Evolutionary conservation across 2,113 vertebrate species (phyloP).

Genomic region (Scartelaos histophorus): DNA sequence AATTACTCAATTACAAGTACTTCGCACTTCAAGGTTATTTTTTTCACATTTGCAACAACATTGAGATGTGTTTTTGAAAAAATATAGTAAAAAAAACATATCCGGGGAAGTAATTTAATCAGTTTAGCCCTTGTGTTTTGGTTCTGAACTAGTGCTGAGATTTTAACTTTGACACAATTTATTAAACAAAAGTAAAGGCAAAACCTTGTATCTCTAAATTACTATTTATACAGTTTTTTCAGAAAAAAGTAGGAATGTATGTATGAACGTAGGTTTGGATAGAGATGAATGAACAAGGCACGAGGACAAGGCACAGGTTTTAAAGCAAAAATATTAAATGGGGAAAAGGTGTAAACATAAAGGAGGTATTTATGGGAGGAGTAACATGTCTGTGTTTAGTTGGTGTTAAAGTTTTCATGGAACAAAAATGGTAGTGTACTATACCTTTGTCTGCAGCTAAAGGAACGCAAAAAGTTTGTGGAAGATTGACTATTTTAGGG

Average conservation of each 20-base stretch:
- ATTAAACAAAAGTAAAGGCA: neutral
- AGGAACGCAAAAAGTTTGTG: slow-evolving; percentile 51
- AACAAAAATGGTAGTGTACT: neutral
- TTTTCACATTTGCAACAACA: no score
- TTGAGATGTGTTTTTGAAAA: no score
- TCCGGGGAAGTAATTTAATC: no score
- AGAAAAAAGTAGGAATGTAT: neutral
- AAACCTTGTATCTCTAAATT: neutral
- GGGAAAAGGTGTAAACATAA: neutral
- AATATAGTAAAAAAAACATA: no score
- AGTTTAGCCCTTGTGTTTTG: neutral
- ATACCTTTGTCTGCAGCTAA: slow-evolving; percentile 40
- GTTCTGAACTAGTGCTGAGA: neutral
- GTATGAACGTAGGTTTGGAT: neutral
- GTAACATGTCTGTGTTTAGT: neutral
- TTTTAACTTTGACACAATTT: no score
- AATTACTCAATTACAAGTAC: no score
- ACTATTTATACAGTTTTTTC: neutral
- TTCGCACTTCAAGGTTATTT: no score
- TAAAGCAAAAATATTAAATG: neutral
- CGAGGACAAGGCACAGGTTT: neutral
- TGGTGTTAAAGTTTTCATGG: neutral
- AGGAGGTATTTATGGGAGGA: neutral
- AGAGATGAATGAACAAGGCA: neutral
- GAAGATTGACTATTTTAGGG: slow-evolving; percentile 28